A percentile compares a stretch with the other conserved stretches of the same genome.
phyloP scores from a whole-genome alignment of 2,113 vertebrate genomes.

The Recurvirostra avosetta region DNA sequence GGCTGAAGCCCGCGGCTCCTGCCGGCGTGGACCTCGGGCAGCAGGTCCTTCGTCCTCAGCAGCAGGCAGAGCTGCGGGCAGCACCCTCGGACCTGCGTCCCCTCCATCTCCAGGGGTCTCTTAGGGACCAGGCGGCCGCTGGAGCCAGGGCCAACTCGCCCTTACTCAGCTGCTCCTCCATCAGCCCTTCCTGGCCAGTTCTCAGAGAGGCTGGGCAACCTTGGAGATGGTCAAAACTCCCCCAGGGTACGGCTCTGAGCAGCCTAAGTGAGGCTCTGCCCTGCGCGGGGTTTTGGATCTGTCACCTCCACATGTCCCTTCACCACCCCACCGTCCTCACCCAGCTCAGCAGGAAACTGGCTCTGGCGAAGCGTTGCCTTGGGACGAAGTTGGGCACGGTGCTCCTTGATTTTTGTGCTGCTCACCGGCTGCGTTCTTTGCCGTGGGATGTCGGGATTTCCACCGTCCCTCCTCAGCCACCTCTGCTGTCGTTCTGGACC shows the following conservation, averaged over 20 bases:
- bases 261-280: background rate
- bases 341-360: background rate
- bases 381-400: fast-evolving
- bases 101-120: background rate
- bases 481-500: background rate
- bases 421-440: background rate
- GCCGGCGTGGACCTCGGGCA: background rate
- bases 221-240: background rate
- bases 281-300: background rate
- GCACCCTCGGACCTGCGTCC: background rate
- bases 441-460: background rate
- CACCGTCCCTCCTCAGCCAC: background rate
- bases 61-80: background rate
- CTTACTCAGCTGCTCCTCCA: background rate
- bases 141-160: background rate
- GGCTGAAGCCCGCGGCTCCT: background rate
- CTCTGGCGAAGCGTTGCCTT: background rate
- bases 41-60: background rate
- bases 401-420: background rate
- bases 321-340: background rate
- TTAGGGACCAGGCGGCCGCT: background rate
- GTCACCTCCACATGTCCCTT: background rate
- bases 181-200: background rate
- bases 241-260: background rate
- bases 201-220: background rate